Evolutionary conservation across 1,140 invertebrate species (phyloP), one percentile per base, ranked within the genome.

Genomic region (Achatina immaculata): DNA sequence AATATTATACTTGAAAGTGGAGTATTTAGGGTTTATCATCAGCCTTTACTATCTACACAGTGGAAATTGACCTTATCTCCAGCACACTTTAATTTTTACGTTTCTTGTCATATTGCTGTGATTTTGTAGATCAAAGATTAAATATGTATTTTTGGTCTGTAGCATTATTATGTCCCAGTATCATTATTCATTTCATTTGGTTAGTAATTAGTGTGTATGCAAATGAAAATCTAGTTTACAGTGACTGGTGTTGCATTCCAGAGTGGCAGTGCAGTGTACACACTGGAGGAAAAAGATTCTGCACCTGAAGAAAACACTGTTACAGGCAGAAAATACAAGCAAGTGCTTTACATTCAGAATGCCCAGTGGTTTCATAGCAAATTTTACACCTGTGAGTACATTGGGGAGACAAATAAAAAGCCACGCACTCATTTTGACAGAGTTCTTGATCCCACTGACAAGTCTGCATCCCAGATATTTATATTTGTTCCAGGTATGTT

Each of bases 321-420:
- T 2, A 31, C n/a, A n/a, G 31, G n/a, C 3, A 31, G 16, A 2
- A 14, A n/a, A 4, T 62, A 62, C 58, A 62, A 31, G 16, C 58
- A 62, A 28, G 28, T 62, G 4, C 58, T 62, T 1, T 62, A 62
- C 58, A 62, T 62, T 31, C 58, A 62, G 58, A 62, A 62, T 34
- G 58, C 58, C n/a, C 58, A 34, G 58, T 62, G 58, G 58, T 62
- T 62, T 62, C 58, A 62, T 28, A 62, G n/a, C 58, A 62, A 28
- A 62, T 62, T 62, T 16, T 62, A 62, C 16, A 62, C 58, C 7
- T 62, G 58, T 28, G 28, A 31, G n/a, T 62, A 62, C 58, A 19
- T 31, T 9, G 58, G 28, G 7, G 58, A 62, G 28, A 62, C 16
- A 6, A 16, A 16, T 9, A n/a, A 62, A 31, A 28, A 62, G 58